Base-by-base conservation (phyloP, 2,888 invertebrate genomes). In the Polydrusus pterygomalis region DNA sequence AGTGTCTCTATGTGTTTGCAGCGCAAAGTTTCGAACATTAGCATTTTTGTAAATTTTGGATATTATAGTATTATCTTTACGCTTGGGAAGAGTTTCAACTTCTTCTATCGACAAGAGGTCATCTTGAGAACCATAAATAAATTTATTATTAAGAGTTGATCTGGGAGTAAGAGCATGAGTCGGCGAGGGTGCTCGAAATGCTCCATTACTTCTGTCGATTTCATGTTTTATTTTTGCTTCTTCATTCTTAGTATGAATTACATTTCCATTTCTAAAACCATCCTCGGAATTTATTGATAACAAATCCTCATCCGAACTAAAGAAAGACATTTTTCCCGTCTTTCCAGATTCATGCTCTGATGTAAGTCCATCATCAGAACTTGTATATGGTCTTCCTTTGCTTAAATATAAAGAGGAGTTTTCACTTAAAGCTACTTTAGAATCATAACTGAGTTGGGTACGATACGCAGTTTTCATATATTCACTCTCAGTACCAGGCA, bases 1-100 rank as follows among this genome's bases (percentile, higher is more conserved):
- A 30, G 75, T 67, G 8, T 83, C 80, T 43, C 81, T 79, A 49
- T 82, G 71, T 11, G 77, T 84, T 15, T 77, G 74, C 34, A 83
- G 65, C 1, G 82, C 85, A 71, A 83, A 83, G 54, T 79, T 81
- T 18, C 82, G 68, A 7, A 84, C 84, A 17, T 80, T 76, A 10
- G 83, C 81, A 72, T 84, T 81, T 30, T 81, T 78, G 63, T 85
- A 84, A 64, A 84, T 84, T 73, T 83, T 84, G 1, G 81, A 83
- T 34, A 85, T 84, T 38, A 83, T 64, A 0, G 85, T 84, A 67
- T 84, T 84, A 73, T 85, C 84, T 25, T 79, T 83, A 70, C 82
- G 82, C 56, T 78, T 81, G 5, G 74, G 79, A 11, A 71, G n/a
- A 5, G 64, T 34, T n/a, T 77, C 78, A 6, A 30, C 34, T 67